phyloP scores from a whole-genome alignment of 35 echinoderm and acorn worm species.

The Lytechinus variegatus region DNA sequence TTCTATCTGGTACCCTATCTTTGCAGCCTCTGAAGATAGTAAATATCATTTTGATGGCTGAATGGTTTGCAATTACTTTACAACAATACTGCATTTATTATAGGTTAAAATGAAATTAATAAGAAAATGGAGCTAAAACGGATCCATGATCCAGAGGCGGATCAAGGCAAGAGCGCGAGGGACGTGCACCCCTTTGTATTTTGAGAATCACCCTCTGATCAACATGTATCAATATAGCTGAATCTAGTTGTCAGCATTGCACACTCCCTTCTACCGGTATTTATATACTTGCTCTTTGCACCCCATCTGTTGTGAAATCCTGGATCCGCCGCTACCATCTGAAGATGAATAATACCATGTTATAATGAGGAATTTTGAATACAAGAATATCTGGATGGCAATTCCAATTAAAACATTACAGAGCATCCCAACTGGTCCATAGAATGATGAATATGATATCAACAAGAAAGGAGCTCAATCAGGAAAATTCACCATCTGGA shows the following conservation, averaged over 20 bases:
- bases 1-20: neutral
- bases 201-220: too few species aligned
- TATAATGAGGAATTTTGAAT: neutral
- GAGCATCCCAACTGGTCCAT: neutral
- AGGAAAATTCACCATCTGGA: neutral
- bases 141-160: too few species aligned
- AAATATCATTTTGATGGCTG: neutral
- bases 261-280: too few species aligned
- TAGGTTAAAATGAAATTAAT: neutral
- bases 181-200: too few species aligned
- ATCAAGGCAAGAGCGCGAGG: too few species aligned
- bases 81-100: neutral
- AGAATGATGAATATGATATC: too few species aligned
- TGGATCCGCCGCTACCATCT: neutral
- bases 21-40: neutral
- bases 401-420: neutral
- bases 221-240: too few species aligned
- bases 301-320: too few species aligned
- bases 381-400: neutral
- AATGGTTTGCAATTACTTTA: neutral
- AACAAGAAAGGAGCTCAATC: too few species aligned
- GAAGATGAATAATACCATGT: neutral
- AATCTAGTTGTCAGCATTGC: too few species aligned
- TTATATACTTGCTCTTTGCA: too few species aligned
- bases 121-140: neutral